phyloP scores from a whole-genome alignment of 2,113 vertebrate genomes.

The Poicephalus gulielmi region DNA sequence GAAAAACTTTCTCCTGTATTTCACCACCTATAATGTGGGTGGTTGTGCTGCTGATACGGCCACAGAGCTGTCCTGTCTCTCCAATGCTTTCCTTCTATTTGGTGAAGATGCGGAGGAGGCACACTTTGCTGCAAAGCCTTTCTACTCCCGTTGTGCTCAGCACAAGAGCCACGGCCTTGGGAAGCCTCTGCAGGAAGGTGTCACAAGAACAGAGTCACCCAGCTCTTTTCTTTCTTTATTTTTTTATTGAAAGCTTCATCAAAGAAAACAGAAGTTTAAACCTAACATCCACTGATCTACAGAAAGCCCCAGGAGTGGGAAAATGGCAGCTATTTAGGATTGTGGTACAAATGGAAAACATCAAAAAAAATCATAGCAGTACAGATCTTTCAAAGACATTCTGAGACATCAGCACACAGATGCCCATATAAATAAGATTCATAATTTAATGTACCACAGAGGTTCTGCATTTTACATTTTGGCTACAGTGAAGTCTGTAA shows the following conservation, averaged over 20 bases:
- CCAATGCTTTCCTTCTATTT: not conserved
- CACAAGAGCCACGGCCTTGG: not conserved
- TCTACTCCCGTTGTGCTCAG: not conserved
- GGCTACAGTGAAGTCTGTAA: constrained; percentile 66
- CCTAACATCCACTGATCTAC: constrained; percentile 97
- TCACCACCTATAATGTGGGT: not conserved
- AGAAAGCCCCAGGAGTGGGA: constrained; percentile 92
- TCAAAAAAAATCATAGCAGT: constrained; percentile 75
- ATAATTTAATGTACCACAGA: constrained; percentile 80
- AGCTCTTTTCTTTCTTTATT: constrained; percentile 65
- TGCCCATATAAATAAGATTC: constrained; percentile 83
- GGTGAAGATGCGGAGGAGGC: not conserved
- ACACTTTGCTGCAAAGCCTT: not conserved
- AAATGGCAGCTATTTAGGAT: constrained; percentile 85
- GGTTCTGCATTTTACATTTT: constrained; percentile 77
- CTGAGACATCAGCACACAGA: constrained; percentile 90
- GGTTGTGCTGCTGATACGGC: not conserved
- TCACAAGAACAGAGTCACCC: constrained; percentile 56
- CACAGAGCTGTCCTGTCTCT: not conserved
- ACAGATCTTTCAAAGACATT: constrained; percentile 81
- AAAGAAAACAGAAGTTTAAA: constrained; percentile 97
- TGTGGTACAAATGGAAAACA: constrained; percentile 87
- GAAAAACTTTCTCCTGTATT: not conserved
- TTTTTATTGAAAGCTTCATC: constrained; percentile 99
- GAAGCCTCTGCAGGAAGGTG: not conserved